A percentile compares a stretch with the other conserved stretches of the same genome.
These are phyloP conservation scores for Agapornis roseicollis DNA, from an alignment of 2,113 vertebrate species.

Conservation along the genomic window DNA sequence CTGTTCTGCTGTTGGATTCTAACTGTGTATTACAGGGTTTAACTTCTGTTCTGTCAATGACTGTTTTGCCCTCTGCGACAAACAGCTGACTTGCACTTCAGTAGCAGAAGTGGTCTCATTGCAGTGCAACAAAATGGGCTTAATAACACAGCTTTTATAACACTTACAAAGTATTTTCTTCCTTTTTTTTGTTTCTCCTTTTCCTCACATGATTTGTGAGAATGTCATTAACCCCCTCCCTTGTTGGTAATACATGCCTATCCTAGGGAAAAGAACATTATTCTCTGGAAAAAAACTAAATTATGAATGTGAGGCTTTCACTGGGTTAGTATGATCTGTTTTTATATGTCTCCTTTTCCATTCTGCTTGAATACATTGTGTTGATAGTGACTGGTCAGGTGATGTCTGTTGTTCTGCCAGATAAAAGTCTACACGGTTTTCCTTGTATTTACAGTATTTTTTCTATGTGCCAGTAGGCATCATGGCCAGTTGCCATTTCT, in stretches of 20 bases:
- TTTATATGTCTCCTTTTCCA: background rate
- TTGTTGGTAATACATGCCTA: background rate
- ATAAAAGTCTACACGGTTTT: background rate
- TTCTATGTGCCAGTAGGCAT: background rate
- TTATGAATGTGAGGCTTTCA: background rate
- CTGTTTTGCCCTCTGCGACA: background rate
- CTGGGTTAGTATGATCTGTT: background rate
- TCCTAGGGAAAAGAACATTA: background rate
- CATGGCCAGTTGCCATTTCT: background rate
- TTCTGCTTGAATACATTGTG: background rate
- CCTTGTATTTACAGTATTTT: background rate
- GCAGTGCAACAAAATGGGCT: background rate
- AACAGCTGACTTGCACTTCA: background rate
- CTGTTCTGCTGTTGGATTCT: background rate
- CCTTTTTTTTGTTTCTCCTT: background rate
- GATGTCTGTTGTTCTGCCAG: background rate
- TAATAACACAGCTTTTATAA: background rate
- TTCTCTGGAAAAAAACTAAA: background rate
- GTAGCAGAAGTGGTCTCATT: background rate
- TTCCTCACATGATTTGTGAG: fast-evolving
- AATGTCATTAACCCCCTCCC: background rate
- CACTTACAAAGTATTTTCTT: background rate
- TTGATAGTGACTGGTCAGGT: background rate
- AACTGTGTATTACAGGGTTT: background rate
- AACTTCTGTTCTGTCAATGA: background rate